These are phyloP conservation scores for Drosophila pegasa DNA, from an alignment of 2,888 invertebrate species.

Conservation along the genomic window DNA sequence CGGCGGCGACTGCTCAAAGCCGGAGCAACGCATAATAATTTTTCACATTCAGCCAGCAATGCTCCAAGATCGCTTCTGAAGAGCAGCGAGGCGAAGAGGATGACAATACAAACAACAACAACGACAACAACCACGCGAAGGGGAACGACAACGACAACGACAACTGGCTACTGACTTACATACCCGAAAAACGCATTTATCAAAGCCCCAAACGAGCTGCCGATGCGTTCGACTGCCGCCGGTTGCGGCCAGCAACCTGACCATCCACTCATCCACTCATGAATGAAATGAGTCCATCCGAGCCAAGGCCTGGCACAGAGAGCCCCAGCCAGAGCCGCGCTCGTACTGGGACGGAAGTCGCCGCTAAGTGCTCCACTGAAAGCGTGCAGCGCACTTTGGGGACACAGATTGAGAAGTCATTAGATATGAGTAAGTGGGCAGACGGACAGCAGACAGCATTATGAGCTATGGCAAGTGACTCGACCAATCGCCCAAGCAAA, in stretches of 20 bases:
- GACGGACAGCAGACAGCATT: slow-evolving; percentile 59
- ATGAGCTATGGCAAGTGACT: slow-evolving; percentile 61
- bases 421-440: slow-evolving; percentile 67
- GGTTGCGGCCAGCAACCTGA: slow-evolving; percentile 18
- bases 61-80: slow-evolving; percentile 41
- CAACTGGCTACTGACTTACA: slow-evolving; percentile 79
- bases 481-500: neutral
- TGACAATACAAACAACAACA: slow-evolving; percentile 21
- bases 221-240: slow-evolving; percentile 17
- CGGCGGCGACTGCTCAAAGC: slow-evolving; percentile 79
- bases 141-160: slow-evolving; percentile 38
- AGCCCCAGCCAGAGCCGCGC: slow-evolving; percentile 10
- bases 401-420: slow-evolving; percentile 81
- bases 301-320: neutral
- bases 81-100: slow-evolving; percentile 13
- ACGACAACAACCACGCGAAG: slow-evolving; percentile 10
- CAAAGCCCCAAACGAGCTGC: slow-evolving; percentile 66
- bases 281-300: slow-evolving; percentile 62
- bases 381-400: slow-evolving; percentile 61
- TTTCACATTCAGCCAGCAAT: slow-evolving; percentile 69
- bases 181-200: slow-evolving; percentile 81
- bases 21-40: slow-evolving; percentile 80
- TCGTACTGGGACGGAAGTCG: slow-evolving; percentile 50
- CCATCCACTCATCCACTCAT: slow-evolving; percentile 41
- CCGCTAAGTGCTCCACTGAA: slow-evolving; percentile 50